These are phyloP conservation scores for Heteropelma amictum DNA, from an alignment of 2,888 invertebrate genomes.

Conservation along the genomic window DNA sequence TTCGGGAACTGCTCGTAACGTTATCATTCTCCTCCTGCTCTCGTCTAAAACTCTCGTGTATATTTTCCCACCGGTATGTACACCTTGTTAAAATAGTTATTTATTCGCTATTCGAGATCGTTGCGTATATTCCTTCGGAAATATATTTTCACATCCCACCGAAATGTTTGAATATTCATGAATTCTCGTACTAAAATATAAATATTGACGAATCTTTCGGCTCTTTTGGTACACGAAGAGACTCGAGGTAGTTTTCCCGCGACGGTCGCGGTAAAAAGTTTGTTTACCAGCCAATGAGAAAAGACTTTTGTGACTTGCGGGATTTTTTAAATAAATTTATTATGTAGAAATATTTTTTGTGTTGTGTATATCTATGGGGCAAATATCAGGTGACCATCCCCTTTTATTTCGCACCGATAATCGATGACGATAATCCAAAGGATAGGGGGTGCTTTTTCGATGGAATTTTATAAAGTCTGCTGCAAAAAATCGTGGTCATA, in stretches of 20 bases:
- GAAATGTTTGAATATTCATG: conserved; percentile 20
- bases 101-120: conserved; percentile 57
- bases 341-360: no score
- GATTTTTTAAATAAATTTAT: no score
- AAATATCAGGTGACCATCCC: no score
- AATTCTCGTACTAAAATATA: background rate
- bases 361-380: no score
- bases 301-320: no score
- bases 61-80: conserved; percentile 26
- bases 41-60: conserved; percentile 6
- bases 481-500: background rate
- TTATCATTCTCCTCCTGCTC: background rate
- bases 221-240: no score
- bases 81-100: conserved; percentile 60
- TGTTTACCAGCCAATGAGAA: no score
- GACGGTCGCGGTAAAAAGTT: no score
- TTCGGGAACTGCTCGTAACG: conserved; percentile 8
- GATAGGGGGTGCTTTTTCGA: no score
- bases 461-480: background rate
- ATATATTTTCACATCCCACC: conserved; percentile 20
- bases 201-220: background rate
- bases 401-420: no score
- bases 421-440: no score
- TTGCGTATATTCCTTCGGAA: conserved; percentile 56
- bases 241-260: no score